Evolutionary conservation across 2,797 vertebrate species (phyloP).

Genomic region (Podarcis siculus): DNA sequence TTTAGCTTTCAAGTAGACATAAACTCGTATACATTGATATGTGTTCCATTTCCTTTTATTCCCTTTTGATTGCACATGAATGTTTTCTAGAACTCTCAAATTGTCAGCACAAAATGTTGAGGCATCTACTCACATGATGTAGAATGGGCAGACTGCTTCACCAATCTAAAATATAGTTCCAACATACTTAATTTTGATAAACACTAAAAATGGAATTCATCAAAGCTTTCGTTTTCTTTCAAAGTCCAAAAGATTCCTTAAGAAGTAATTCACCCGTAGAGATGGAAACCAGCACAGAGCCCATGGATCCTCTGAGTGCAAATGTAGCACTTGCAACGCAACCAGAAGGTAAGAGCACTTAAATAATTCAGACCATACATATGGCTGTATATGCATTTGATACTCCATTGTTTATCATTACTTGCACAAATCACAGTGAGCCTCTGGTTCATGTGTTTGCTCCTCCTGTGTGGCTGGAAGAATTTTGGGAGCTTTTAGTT

Average conservation of each 20-base stretch:
- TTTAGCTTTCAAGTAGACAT: neutral
- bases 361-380: neutral
- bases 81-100: neutral
- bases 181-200: neutral
- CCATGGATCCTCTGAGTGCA: slow-evolving; percentile 86
- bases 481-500: neutral
- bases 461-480: neutral
- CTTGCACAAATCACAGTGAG: neutral
- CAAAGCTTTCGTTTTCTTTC: slow-evolving; percentile 50
- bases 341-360: slow-evolving; percentile 83
- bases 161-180: neutral
- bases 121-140: neutral
- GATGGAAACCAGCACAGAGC: slow-evolving; percentile 95
- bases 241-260: slow-evolving; percentile 90
- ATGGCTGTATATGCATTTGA: neutral
- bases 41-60: neutral
- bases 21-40: neutral
- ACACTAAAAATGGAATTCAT: slow-evolving; percentile 5
- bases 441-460: neutral
- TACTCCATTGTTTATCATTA: neutral
- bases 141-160: neutral
- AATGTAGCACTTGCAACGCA: slow-evolving; percentile 81
- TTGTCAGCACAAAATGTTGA: neutral
- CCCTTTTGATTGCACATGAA: neutral
- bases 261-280: slow-evolving; percentile 96